A percentile compares a stretch with the other conserved stretches of the same genome.
Evolutionary conservation across 2,888 invertebrate genomes (phyloP).

Genomic region (Dryobotodes eremita): DNA sequence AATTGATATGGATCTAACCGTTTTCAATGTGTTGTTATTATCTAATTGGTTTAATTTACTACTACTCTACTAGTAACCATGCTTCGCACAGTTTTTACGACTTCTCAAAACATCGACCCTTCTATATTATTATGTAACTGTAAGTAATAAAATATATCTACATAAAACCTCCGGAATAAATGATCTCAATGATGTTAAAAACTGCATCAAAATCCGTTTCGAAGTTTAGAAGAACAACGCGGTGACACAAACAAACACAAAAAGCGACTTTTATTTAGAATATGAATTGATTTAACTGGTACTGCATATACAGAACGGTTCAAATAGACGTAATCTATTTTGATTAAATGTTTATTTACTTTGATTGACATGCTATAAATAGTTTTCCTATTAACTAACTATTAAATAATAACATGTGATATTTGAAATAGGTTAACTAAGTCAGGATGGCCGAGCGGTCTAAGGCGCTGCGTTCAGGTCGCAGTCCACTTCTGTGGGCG

Average conservation of each 20-base stretch:
- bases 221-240: not conserved
- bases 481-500: constrained; percentile 84
- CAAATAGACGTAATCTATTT: not conserved
- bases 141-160: no score
- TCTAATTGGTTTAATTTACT: not conserved
- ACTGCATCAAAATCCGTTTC: not conserved
- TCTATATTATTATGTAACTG: no score
- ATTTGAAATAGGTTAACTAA: not conserved
- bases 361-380: constrained; percentile 2
- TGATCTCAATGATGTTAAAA: no score
- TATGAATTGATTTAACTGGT: no score
- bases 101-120: no score
- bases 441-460: constrained; percentile 84
- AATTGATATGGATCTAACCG: not conserved
- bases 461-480: constrained; percentile 84
- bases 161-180: not conserved
- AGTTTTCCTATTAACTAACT: not conserved
- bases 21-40: not conserved
- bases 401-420: constrained; percentile 13
- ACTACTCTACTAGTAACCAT: no score
- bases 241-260: not conserved
- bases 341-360: not conserved
- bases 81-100: no score
- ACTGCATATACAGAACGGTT: not conserved
- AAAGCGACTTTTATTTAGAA: not conserved